Conservation (phyloP, 2,797 vertebrate species). For the Mormyrus proboscirostris region DNA sequence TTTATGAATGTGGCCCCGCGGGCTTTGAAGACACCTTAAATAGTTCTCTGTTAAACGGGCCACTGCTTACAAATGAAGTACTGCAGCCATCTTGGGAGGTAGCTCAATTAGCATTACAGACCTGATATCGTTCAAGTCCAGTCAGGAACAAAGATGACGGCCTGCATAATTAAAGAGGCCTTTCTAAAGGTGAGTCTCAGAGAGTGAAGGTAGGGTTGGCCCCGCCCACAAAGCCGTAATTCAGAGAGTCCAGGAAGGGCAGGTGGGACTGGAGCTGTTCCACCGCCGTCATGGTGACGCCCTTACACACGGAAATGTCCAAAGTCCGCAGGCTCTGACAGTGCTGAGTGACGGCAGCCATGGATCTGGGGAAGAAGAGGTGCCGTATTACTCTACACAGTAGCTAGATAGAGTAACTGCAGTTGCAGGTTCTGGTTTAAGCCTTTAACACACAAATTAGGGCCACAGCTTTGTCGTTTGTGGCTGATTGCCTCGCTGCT, state of each 20-base stretch:
- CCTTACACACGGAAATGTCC: constrained; percentile 70
- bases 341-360: constrained; percentile 56
- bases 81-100: neutral
- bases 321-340: constrained; percentile 66
- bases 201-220: constrained; percentile 48
- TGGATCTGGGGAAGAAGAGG: constrained; percentile 48
- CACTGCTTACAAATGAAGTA: neutral
- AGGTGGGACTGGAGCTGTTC: constrained; percentile 64
- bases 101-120: neutral
- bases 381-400: too few species aligned
- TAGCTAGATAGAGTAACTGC: neutral
- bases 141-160: neutral
- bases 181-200: constrained; percentile 29
- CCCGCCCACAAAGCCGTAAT: constrained; percentile 60
- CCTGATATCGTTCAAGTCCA: neutral
- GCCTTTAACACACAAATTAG: neutral
- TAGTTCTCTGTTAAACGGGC: neutral
- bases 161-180: neutral
- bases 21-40: neutral
- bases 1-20: neutral
- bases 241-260: constrained; percentile 65
- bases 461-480: neutral
- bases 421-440: neutral
- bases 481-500: neutral
- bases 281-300: constrained; percentile 53